Base-by-base conservation (phyloP, 2,113 vertebrate species). In the Oryctolagus cuniculus region DNA sequence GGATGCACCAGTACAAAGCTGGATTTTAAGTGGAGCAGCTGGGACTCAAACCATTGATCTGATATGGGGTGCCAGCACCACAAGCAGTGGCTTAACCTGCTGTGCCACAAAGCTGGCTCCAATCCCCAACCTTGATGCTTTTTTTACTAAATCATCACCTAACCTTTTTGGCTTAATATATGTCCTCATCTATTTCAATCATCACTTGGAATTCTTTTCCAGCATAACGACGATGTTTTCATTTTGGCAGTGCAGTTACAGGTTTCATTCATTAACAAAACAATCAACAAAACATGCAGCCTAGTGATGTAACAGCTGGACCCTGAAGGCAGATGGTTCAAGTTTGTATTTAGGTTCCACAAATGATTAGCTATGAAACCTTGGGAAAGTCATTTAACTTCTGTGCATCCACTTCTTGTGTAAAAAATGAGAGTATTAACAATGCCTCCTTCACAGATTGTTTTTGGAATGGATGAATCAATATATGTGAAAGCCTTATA, bases 241-340 rank as follows among this genome's bases (percentile, higher is more conserved):
- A 86, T 89, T 78, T 92, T 87, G 70, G 44, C 58, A 79, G 79
- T 58, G 36, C 19, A 82, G 8, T 51, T 83, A 24, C 21, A 19
- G 22, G 24, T 27, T 86, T 82, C 69, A 77, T 93, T 79, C 36
- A 70, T 92, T 82, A 36, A 69, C 90, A 75, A 75, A 90, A 53
- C 29, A 70, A 78, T 27, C 69, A 63, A 87, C 87, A 78, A 15
- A 83, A 89, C 72, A 74, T 22, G 66, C 19, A 89, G 93, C 51
- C 19, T 83, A 90, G 94, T 67, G 19, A 15, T 36, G n/a, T 97
- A 80, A 97, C 96, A 90, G 6, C 13, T 85, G 49, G 75, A 95
- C 85, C 94, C 22, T 72, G 64, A 86, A 87, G 72, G 66, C 69
- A 67, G 72, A 2, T 0, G 55, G 81, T 31, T 91, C 31, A 61